phyloP scores from a whole-genome alignment of 2,888 invertebrate genomes.

The Hyposoter dolosus region DNA sequence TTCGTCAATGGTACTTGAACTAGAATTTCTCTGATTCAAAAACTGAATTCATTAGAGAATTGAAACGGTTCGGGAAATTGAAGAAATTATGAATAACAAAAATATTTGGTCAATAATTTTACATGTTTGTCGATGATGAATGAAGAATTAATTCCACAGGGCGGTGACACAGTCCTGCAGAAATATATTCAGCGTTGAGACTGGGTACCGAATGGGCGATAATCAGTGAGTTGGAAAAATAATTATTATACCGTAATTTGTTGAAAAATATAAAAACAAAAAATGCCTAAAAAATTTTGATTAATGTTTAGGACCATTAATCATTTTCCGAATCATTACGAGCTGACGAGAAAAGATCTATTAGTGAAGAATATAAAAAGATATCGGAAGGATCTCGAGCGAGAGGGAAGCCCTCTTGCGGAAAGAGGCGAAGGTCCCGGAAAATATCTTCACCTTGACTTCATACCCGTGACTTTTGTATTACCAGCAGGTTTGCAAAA shows the following conservation, averaged over 20 bases:
- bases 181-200: conserved; percentile 96
- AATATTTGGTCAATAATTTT: not conserved
- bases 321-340: conserved; percentile 98
- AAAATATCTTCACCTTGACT: conserved; percentile 93
- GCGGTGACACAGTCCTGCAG: conserved; percentile 96
- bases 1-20: no score
- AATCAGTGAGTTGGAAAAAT: conserved; percentile 90
- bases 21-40: no score
- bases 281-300: not conserved
- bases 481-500: conserved; percentile 89
- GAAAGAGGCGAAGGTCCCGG: conserved; percentile 91
- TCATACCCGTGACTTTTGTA: conserved; percentile 97
- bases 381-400: conserved; percentile 96
- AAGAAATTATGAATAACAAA: no score
- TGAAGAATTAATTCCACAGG: conserved; percentile 84
- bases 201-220: conserved; percentile 96
- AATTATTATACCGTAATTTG: not conserved
- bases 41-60: no score
- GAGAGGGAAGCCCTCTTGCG: conserved; percentile 94
- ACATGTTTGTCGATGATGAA: not conserved
- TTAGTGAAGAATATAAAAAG: conserved; percentile 98
- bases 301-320: conserved; percentile 90
- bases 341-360: conserved; percentile 97
- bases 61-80: no score
- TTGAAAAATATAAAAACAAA: conserved; percentile 17